Evolutionary conservation across 2,797 vertebrate species (phyloP).

Genomic region (Tinamus major): DNA sequence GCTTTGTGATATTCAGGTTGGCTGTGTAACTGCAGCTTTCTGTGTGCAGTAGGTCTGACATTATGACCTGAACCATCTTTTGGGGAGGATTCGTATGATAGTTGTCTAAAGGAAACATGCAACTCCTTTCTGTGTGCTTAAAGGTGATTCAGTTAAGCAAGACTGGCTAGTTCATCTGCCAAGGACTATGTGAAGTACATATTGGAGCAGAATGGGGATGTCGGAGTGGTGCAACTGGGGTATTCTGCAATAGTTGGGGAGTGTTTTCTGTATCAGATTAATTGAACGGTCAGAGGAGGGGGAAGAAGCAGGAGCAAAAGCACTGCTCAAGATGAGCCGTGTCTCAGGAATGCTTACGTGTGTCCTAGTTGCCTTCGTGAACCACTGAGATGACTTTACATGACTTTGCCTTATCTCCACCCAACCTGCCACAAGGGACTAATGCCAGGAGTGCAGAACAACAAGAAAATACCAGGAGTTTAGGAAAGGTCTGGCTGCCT

Average conservation of each 20-base stretch:
- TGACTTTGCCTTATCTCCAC: not conserved
- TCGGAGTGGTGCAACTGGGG: not conserved
- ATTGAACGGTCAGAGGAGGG: not conserved
- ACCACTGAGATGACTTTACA: not conserved
- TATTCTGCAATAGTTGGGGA: not conserved
- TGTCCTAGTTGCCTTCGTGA: not conserved
- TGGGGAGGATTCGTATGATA: not conserved
- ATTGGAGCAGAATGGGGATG: not conserved
- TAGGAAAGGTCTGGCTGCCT: not conserved
- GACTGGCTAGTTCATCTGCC: not conserved
- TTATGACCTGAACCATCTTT: not conserved
- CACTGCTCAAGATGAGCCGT: not conserved
- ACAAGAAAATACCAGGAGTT: not conserved
- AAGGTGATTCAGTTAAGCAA: not conserved
- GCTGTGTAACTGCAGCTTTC: not conserved
- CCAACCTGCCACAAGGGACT: not conserved
- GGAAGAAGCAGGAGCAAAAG: not conserved
- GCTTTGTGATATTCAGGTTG: not conserved
- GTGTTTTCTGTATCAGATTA: not conserved
- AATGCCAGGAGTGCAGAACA: not conserved
- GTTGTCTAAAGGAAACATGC: not conserved
- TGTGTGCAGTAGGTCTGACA: not conserved
- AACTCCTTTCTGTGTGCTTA: not conserved
- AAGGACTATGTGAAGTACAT: not conserved
- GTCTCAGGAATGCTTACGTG: accelerated